phyloP scores from a whole-genome alignment of 2,113 vertebrate species.

The Ibidorhyncha struthersii region DNA sequence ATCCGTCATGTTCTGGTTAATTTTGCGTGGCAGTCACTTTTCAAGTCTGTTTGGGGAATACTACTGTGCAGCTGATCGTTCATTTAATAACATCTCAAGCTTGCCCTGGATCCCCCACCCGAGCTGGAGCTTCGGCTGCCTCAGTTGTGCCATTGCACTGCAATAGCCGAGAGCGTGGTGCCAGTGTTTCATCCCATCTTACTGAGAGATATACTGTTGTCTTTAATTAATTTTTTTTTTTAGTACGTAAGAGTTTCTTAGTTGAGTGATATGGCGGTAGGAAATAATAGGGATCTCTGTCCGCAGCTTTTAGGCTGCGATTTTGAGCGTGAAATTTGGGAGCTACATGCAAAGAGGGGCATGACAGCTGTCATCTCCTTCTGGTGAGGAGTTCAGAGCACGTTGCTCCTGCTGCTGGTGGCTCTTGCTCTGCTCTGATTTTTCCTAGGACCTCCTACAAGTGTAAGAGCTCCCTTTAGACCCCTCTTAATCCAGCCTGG shows the following conservation, averaged over 20 bases:
- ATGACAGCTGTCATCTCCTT: not conserved
- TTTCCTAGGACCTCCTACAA: not conserved
- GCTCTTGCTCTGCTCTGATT: not conserved
- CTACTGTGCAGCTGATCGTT: not conserved
- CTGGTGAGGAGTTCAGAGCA: not conserved
- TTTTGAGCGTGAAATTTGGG: not conserved
- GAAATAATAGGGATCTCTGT: not conserved
- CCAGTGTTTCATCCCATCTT: not conserved
- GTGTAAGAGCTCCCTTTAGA: not conserved
- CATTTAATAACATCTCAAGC: not conserved
- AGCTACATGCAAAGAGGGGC: not conserved
- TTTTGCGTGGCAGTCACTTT: conserved; percentile 4
- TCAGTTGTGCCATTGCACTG: not conserved
- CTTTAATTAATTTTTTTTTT: conserved; percentile 5
- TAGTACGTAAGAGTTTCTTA: not conserved
- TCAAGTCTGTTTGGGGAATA: not conserved
- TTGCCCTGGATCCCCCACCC: not conserved
- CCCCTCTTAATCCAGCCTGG: not conserved
- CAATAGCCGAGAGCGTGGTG: not conserved
- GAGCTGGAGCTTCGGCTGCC: not conserved
- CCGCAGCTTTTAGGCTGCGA: not conserved
- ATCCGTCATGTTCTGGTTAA: conserved; percentile 27
- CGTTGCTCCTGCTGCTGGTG: not conserved
- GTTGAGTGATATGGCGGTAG: not conserved
- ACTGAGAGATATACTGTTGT: not conserved